Conservation (phyloP, 1,140 invertebrate species). For the Oryzaephilus surinamensis region DNA sequence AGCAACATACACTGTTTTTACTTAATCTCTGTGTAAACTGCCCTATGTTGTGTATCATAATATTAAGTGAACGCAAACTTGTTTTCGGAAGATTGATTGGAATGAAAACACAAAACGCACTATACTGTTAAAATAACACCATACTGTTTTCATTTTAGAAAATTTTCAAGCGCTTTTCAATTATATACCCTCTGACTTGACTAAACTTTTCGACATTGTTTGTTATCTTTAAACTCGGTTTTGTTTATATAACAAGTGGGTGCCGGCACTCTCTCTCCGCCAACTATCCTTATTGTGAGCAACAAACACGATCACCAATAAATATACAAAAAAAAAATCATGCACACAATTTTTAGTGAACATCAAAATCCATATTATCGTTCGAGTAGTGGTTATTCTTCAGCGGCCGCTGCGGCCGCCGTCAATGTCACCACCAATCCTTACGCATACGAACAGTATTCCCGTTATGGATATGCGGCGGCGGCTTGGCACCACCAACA, state of each 20-base stretch:
- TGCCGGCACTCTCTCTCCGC: too few relatives aligned
- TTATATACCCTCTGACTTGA: conserved; percentile 10
- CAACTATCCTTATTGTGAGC: too few relatives aligned
- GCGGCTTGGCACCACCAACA: conserved; percentile 54
- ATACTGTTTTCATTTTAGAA: conserved; percentile 27
- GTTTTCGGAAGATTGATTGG: conserved; percentile 36
- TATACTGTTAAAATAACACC: conserved; percentile 23
- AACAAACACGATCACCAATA: conserved; percentile 2
- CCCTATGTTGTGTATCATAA: conserved; percentile 39
- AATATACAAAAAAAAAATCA: conserved; percentile 33
- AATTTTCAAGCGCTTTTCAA: conserved; percentile 13
- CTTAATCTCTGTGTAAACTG: conserved; percentile 39
- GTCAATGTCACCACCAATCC: conserved; percentile 41
- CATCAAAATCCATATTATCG: conserved; percentile 66
- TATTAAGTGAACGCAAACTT: conserved; percentile 36
- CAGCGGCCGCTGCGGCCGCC: conserved; percentile 35
- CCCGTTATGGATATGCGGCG: conserved; percentile 61
- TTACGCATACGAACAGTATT: conserved; percentile 60
- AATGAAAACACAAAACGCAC: conserved; percentile 31
- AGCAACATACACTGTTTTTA: conserved; percentile 38
- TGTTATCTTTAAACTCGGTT: conserved; percentile 19
- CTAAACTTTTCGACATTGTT: too few relatives aligned
- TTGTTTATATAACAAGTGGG: conserved; percentile 18
- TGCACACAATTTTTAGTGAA: conserved; percentile 79
- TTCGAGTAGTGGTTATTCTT: conserved; percentile 25